Evolutionary conservation across 1,140 invertebrate species (phyloP).

Genomic region (Calephelis virginiensis): DNA sequence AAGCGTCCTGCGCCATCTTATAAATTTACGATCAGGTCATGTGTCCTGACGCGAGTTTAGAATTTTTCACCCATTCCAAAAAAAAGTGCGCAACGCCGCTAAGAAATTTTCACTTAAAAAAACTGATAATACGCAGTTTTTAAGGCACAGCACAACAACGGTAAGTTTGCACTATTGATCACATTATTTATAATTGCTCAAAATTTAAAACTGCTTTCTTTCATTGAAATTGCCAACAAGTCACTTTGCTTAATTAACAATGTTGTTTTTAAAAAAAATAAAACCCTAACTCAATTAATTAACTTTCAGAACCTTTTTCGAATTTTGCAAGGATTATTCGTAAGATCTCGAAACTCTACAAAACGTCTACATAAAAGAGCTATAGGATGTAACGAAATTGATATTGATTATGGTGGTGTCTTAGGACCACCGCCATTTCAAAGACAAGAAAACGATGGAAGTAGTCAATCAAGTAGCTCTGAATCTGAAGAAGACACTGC

Average conservation of each 20-base stretch:
- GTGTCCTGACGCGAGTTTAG: too few species aligned
- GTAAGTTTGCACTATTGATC: too few species aligned
- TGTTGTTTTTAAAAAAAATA: background rate
- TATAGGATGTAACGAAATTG: conserved; percentile 43
- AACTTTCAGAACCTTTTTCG: background rate
- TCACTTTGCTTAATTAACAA: background rate
- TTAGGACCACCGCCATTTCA: conserved; percentile 45
- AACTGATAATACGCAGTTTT: too few species aligned
- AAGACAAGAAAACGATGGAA: conserved; percentile 37
- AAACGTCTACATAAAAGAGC: conserved; percentile 27
- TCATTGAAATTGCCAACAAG: background rate
- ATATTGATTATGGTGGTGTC: conserved; percentile 37
- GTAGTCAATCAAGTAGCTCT: conserved; percentile 27
- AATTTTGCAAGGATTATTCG: background rate
- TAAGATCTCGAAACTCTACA: conserved; percentile 22
- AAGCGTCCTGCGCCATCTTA: too few species aligned
- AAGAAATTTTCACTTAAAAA: too few species aligned
- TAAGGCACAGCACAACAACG: too few species aligned
- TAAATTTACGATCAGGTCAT: too few species aligned
- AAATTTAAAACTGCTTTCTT: too few species aligned
- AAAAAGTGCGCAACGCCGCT: too few species aligned
- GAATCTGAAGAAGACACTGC: conserved; percentile 41
- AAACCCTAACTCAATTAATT: too few species aligned
- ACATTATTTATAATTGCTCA: too few species aligned
- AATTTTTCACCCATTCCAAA: too few species aligned